These are phyloP conservation scores for Acanthosepion lycidas DNA, from an alignment of 2,888 invertebrate species.

Conservation along the genomic window DNA sequence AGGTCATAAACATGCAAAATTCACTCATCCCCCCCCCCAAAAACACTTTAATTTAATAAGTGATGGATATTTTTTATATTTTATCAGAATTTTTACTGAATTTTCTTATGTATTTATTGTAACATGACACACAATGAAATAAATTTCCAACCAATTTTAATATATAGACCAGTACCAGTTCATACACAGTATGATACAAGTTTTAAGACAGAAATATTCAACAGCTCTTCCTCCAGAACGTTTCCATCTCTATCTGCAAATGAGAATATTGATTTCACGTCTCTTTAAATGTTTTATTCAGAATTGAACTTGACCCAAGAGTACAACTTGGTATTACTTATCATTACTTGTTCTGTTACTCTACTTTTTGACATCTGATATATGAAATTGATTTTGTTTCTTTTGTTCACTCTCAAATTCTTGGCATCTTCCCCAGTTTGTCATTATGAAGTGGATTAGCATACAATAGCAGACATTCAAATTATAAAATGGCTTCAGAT, in stretches of 20 bases:
- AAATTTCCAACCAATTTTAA: too few relatives aligned
- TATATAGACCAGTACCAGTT: too few relatives aligned
- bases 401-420: constrained; percentile 1
- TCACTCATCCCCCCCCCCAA: too few relatives aligned
- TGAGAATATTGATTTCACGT: not conserved
- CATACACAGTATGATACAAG: too few relatives aligned
- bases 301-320: constrained; percentile 18
- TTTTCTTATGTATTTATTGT: too few relatives aligned
- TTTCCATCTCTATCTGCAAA: not conserved
- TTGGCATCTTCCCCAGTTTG: not conserved
- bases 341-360: not conserved
- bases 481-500: not conserved
- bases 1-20: too few relatives aligned
- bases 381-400: not conserved
- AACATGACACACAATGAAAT: too few relatives aligned
- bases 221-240: not conserved
- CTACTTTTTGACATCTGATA: not conserved
- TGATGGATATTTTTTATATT: too few relatives aligned
- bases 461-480: constrained; percentile 33
- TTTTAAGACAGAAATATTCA: too few relatives aligned
- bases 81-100: too few relatives aligned
- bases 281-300: not conserved
- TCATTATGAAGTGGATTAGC: constrained; percentile 33
- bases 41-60: too few relatives aligned
- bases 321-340: not conserved